A percentile compares a stretch with the other conserved stretches of the same genome.
These are phyloP conservation scores for Archips crataeganus DNA, from an alignment of 2,888 invertebrate genomes.

Conservation along the genomic window DNA sequence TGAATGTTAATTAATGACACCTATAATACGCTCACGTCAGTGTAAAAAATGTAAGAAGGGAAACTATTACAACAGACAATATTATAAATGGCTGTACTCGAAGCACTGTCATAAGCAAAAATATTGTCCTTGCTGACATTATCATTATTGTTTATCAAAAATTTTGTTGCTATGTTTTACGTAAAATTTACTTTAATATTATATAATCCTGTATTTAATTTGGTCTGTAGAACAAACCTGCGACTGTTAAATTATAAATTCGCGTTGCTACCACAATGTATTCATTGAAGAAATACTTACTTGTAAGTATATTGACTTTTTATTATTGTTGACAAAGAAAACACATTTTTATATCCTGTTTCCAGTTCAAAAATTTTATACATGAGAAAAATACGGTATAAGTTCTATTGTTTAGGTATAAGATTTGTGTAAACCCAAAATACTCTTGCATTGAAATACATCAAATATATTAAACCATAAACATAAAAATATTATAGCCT, in stretches of 20 bases:
- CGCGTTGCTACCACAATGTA: background rate
- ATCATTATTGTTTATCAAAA: background rate
- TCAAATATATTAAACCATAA: background rate
- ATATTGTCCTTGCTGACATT: too few species aligned
- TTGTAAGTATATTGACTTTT: background rate
- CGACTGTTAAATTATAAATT: background rate
- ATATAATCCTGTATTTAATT: background rate
- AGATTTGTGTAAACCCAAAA: conserved; percentile 2
- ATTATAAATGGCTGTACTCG: background rate
- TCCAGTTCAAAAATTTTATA: background rate
- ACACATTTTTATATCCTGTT: background rate
- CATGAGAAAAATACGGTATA: background rate
- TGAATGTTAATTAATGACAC: too few species aligned
- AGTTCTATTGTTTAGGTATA: conserved; percentile 6
- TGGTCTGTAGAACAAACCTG: background rate
- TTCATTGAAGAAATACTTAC: background rate
- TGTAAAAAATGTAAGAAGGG: too few species aligned
- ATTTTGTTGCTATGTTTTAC: background rate
- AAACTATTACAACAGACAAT: background rate
- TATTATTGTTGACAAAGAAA: background rate
- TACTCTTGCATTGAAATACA: conserved; percentile 5
- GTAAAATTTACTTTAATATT: background rate
- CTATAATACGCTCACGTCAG: too few species aligned
- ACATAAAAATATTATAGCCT: background rate
- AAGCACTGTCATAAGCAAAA: background rate